Evolutionary conservation across 2,113 vertebrate genomes (phyloP).

Genomic region (Galeopterus variegatus): DNA sequence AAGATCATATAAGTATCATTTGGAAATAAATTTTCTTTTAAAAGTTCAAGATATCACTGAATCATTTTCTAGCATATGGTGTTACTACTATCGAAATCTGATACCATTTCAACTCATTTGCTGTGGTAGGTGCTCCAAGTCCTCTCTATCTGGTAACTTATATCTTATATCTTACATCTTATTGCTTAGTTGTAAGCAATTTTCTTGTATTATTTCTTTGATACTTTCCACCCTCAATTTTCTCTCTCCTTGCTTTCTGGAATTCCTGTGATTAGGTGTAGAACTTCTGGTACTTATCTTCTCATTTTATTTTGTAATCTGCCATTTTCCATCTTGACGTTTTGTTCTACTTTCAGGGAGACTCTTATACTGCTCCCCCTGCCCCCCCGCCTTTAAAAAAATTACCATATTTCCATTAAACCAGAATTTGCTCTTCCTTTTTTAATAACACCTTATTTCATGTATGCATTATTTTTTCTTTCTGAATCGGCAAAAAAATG

Average conservation of each 20-base stretch:
- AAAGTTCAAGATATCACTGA: neutral
- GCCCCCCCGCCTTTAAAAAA: too few relatives aligned
- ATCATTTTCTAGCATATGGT: neutral
- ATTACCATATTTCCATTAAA: neutral
- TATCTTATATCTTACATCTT: neutral
- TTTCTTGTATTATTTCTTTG: neutral
- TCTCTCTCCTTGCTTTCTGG: neutral
- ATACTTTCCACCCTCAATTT: neutral
- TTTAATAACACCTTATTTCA: neutral
- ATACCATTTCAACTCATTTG: neutral
- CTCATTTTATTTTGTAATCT: constrained; percentile 28
- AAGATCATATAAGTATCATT: constrained; percentile 13
- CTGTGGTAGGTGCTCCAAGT: neutral
- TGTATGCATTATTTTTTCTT: neutral
- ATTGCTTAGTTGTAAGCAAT: neutral
- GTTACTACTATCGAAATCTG: neutral
- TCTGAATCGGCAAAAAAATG: neutral
- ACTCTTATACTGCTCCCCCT: neutral
- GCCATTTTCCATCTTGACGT: neutral
- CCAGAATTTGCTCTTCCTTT: neutral
- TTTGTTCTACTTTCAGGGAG: neutral
- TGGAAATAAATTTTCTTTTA: constrained; percentile 7
- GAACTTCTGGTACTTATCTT: neutral
- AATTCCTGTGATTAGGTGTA: neutral
- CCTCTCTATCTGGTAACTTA: neutral